A percentile compares a stretch with the other conserved stretches of the same genome.
Conservation (phyloP, 2,888 invertebrate species). For the Cerceris ruficornis region DNA sequence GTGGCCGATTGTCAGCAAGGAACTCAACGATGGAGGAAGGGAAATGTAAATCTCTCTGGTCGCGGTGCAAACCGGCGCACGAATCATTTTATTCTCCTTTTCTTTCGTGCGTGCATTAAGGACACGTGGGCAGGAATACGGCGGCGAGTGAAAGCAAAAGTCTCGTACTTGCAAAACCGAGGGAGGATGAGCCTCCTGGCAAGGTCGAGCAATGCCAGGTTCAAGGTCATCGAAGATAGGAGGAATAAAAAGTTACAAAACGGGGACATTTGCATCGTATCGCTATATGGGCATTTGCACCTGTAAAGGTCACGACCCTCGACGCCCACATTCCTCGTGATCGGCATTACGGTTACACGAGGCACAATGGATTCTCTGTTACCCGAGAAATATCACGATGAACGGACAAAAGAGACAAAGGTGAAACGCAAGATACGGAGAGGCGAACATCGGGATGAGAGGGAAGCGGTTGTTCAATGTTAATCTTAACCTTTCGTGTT, state of each 20-base stretch:
- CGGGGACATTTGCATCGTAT: constrained; percentile 30
- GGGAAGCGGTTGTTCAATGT: not conserved
- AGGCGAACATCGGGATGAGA: not conserved
- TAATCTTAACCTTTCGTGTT: not conserved
- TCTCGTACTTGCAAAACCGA: constrained; percentile 49
- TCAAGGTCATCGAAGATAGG: constrained; percentile 54
- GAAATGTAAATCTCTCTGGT: not conserved
- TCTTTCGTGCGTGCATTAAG: constrained; percentile 41
- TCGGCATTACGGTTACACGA: not conserved
- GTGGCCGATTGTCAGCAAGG: too few species aligned
- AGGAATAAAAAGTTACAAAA: constrained; percentile 17
- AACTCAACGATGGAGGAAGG: not conserved
- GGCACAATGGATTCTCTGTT: not conserved
- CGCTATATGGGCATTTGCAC: constrained; percentile 21
- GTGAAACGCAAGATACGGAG: not conserved
- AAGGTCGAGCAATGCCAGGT: constrained; percentile 58
- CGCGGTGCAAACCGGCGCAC: not conserved
- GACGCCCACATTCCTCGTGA: constrained; percentile 21
- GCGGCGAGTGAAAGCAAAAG: constrained; percentile 59
- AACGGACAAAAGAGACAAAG: not conserved
- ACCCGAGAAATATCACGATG: not conserved
- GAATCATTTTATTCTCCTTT: constrained; percentile 11
- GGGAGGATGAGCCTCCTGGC: constrained; percentile 41
- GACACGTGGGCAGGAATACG: constrained; percentile 48
- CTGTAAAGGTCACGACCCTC: constrained; percentile 6